These are phyloP conservation scores for Herpailurus yagouaroundi DNA, from an alignment of 2,113 vertebrate genomes.

Conservation along the genomic window DNA sequence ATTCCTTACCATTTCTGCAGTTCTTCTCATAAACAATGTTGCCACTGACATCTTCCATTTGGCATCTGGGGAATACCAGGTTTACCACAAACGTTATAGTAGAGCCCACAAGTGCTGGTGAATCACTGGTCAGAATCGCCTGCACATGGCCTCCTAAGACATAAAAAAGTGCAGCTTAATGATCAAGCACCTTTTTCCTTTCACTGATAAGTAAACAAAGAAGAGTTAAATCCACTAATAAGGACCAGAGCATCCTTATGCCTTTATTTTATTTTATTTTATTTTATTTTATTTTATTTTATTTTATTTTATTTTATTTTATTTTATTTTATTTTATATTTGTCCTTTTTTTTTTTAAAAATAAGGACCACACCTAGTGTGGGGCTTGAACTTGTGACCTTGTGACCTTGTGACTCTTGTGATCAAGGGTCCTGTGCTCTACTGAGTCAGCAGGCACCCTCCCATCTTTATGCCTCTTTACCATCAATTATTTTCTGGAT, in stretches of 20 bases:
- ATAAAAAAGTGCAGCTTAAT: neutral
- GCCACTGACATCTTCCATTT: constrained; percentile 89
- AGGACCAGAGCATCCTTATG: neutral
- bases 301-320: neutral
- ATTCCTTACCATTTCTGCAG: constrained; percentile 90
- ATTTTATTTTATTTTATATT: neutral
- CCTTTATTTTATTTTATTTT: neutral
- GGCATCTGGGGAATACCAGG: constrained; percentile 92
- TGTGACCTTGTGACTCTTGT: neutral
- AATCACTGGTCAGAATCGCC: constrained; percentile 90
- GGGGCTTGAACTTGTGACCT: neutral
- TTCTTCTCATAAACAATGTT: constrained; percentile 90
- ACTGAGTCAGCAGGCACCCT: neutral
- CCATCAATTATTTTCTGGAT: neutral
- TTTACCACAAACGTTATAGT: constrained; percentile 90
- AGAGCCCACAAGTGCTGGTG: constrained; percentile 95
- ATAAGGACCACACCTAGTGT: neutral
- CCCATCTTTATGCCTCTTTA: neutral
- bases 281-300: neutral
- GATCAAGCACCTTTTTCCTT: neutral
- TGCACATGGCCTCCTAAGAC: constrained; percentile 86
- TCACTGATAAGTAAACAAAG: neutral
- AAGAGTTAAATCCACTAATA: neutral
- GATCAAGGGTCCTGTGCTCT: neutral
- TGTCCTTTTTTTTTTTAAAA: neutral